These are phyloP conservation scores for Formica selysi DNA, from an alignment of 1,140 invertebrate species.

Conservation along the genomic window DNA sequence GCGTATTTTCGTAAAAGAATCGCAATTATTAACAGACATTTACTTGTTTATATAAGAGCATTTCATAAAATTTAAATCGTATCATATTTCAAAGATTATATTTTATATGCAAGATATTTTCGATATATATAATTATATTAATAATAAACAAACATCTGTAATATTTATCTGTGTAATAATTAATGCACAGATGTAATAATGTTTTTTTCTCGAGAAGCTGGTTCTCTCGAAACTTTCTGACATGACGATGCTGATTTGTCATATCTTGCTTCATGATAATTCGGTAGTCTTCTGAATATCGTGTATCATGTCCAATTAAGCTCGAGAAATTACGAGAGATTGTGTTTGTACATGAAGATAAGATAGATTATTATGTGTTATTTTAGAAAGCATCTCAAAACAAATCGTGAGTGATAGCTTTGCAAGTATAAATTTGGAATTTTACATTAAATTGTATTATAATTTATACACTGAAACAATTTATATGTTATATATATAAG, in stretches of 20 bases:
- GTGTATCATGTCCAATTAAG: background rate
- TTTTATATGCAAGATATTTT: background rate
- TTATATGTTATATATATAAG: background rate
- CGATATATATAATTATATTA: background rate
- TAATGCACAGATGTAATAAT: background rate
- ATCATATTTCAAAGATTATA: too few relatives aligned
- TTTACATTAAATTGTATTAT: background rate
- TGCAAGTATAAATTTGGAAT: constrained; percentile 11
- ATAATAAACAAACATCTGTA: background rate
- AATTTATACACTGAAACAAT: constrained; percentile 14
- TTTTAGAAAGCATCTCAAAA: background rate
- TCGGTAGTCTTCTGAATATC: constrained; percentile 15
- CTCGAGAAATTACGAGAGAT: background rate
- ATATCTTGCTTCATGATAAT: background rate
- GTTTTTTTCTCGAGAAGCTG: background rate
- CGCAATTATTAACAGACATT: background rate
- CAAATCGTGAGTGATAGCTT: constrained; percentile 20
- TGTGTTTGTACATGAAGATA: constrained; percentile 1
- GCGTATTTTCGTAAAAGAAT: background rate
- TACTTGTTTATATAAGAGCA: background rate
- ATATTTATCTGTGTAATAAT: background rate
- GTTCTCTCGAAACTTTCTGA: background rate
- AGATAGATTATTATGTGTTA: constrained; percentile 7
- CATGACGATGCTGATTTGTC: background rate
- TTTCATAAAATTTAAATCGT: background rate